phyloP scores from a whole-genome alignment of 2,888 invertebrate genomes.

The Nomada hirtipes region DNA sequence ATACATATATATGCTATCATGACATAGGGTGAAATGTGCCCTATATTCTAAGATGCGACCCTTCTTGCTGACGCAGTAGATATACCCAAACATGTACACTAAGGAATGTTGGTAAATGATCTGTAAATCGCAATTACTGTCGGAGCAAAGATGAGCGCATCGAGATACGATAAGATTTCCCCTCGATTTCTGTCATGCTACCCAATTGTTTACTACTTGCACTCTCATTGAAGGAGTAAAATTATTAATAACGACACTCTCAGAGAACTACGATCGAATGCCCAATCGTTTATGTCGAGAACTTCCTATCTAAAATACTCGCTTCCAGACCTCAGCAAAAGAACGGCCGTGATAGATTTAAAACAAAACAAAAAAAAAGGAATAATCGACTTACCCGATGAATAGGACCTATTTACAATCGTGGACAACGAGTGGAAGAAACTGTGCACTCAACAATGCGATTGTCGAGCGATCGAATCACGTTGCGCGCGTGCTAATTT shows the following conservation, averaged over 20 bases:
- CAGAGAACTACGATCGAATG: neutral
- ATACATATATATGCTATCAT: neutral
- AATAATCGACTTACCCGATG: slow-evolving; percentile 35
- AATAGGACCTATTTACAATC: slow-evolving; percentile 9
- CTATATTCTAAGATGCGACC: slow-evolving; percentile 10
- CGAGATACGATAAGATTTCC: slow-evolving; percentile 6
- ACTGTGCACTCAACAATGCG: slow-evolving; percentile 13
- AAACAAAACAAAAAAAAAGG: neutral
- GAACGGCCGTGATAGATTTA: neutral
- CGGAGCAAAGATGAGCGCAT: neutral
- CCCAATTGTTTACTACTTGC: neutral
- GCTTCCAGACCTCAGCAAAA: neutral
- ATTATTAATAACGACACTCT: neutral
- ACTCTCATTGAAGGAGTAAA: neutral
- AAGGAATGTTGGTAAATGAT: neutral
- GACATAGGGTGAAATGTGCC: neutral
- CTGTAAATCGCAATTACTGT: slow-evolving; percentile 15
- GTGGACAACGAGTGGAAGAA: slow-evolving; percentile 10
- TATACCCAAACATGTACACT: neutral
- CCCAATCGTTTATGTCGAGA: neutral
- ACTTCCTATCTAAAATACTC: neutral
- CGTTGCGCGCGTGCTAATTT: slow-evolving; percentile 25
- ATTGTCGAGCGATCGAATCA: slow-evolving; percentile 11
- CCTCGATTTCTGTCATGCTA: neutral
- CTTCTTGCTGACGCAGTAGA: neutral